Evolutionary conservation across 2,797 vertebrate genomes (phyloP), one percentile per base, ranked within the genome.

Genomic region (Petrocephalus schoutedeni): DNA sequence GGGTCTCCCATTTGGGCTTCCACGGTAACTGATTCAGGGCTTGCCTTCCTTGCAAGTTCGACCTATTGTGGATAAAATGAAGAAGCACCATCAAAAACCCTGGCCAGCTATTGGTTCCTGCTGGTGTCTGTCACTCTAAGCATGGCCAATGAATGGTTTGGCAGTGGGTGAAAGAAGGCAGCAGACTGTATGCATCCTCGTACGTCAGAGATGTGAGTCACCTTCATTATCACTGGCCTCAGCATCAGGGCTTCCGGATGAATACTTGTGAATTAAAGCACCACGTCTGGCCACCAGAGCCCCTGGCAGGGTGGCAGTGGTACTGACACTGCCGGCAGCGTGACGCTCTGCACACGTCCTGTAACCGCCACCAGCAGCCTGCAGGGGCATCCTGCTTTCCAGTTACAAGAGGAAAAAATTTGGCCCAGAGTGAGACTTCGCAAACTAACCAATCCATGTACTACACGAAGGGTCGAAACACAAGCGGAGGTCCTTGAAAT

Each of bases 401-500:
- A 56, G 82, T 53, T 84, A 53, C 12, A 56, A 56, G 49, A 49
- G 71, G 32, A 45, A 45, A 56, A 77, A 80, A 49, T 49, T 80
- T 80, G 74, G 74, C 74, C 41, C 9, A 80, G 74, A 80, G 8
- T 4, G 71, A n/a, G 41, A 80, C 32, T 71, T 71, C 28, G 36
- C 67, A 71, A 6, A 32, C 0, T 80, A 80, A 49, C 74, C 74
- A 80, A 49, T 45, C 74, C 74, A 49, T 36, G n/a, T 45, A n/a
- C 36, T 80, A 80, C 16, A 80, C 41, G 19, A 80, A 21, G 16
- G 49, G 84, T 36, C 23, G 12, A 85, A 1, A 32, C 14, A 8
- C 4, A 54, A 85, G 54, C 28, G 2, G 53, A 59, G 56, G 54
- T 84, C 41, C 80, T 85, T 9, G 54, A 19, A 57, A 93, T 95